These are phyloP conservation scores for Oncorhynchus kisutch DNA, from an alignment of 2,113 vertebrate genomes.

Conservation along the genomic window DNA sequence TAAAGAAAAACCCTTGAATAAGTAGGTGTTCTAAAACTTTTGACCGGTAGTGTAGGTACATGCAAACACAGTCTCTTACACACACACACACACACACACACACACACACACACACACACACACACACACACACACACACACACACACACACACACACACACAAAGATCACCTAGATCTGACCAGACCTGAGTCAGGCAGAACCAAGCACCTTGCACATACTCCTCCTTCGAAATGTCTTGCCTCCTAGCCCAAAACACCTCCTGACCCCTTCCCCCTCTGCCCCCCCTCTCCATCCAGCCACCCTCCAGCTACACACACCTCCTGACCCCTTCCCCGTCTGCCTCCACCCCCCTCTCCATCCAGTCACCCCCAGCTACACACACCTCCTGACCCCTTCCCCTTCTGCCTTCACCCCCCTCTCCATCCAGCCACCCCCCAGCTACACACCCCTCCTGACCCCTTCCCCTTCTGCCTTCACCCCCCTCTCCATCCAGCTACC, in stretches of 20 bases:
- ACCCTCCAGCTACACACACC: not conserved
- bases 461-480: not conserved
- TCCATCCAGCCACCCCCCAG: not conserved
- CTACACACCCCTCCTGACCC: not conserved
- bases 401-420: not conserved
- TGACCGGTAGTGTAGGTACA: too few species aligned
- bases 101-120: too few species aligned
- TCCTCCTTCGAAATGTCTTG: not conserved
- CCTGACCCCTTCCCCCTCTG: slow-evolving; percentile 62
- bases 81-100: too few species aligned
- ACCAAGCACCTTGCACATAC: not conserved
- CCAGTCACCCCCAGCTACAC: not conserved
- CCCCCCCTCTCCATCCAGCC: not conserved
- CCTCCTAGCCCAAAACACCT: not conserved
- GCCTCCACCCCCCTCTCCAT: not conserved
- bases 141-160: too few species aligned
- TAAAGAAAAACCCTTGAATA: too few species aligned
- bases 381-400: too few species aligned
- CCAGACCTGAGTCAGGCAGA: too few species aligned
- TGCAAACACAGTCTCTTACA: too few species aligned
- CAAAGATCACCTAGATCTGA: too few species aligned
- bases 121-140: too few species aligned
- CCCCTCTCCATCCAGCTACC: not conserved
- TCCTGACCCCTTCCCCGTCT: slow-evolving; percentile 10
- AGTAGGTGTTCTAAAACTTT: too few species aligned